Evolutionary conservation across 2,888 invertebrate species (phyloP), one percentile per base, ranked within the genome.

Genomic region (Muscina levida): DNA sequence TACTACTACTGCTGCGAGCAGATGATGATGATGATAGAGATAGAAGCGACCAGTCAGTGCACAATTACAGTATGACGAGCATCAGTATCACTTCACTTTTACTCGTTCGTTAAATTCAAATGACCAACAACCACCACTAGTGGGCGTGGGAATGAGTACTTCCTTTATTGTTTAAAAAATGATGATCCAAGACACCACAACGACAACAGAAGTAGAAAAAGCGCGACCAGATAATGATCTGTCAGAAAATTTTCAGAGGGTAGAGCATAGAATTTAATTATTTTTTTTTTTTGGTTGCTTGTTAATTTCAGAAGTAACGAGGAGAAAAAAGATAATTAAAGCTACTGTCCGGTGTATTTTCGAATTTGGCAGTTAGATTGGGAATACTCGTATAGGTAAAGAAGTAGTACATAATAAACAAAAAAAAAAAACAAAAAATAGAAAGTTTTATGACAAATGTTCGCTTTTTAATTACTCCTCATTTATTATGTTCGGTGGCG

Each of bases 71-170:
- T n/a, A n/a, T n/a, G n/a, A n/a, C n/a, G n/a, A n/a, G n/a, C n/a
- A n/a, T n/a, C n/a, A n/a, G 72, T 57, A 70, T 67, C 59, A 73
- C 72, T 72, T 67, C 59, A 73, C 72, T 72, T 72, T 72, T 76
- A 72, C 70, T 74, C 46, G 10, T 51, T 74, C 46, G 10, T 51
- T 48, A 72, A 71, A 15, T 37, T 10, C 17, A 46, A 72, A 48
- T 56, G 53, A 42, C 72, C 67, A 57, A 15, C 8, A 13, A 24
- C 19, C 8, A 48, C n/a, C 31, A 31, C 39, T 62, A 37, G 72
- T 74, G 53, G 73, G 77, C 62, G 80, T 81, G 80, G 74, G 77
- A 79, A 73, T 56, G 31, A 53, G 39, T 22, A 68, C 62, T 62
- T 42, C 19, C 59, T 8, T 31, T 1, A 53, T 53, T 24, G 53